phyloP scores from a whole-genome alignment of 2,113 vertebrate genomes.

The Glareola pratincola region DNA sequence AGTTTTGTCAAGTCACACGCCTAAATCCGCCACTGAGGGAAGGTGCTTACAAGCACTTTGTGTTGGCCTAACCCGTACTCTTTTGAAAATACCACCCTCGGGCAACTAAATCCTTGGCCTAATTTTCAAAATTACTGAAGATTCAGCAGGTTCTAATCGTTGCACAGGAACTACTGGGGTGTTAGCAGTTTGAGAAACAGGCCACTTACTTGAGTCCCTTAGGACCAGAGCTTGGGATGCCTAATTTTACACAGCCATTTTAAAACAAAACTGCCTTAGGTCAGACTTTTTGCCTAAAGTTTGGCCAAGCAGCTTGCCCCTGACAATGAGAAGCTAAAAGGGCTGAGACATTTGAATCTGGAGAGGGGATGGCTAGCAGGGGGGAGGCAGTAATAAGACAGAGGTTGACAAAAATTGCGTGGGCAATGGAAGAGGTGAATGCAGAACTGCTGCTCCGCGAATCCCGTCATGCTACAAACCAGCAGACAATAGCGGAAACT shows the following conservation, averaged over 20 bases:
- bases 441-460: neutral
- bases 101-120: slow-evolving; percentile 17
- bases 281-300: neutral
- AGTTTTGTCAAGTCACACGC: neutral
- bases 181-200: slow-evolving; percentile 8
- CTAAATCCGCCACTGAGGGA: neutral
- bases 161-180: neutral
- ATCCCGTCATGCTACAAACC: neutral
- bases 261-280: neutral
- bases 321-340: neutral
- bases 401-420: neutral
- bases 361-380: neutral
- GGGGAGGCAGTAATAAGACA: neutral
- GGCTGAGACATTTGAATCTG: neutral
- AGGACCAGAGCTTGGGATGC: neutral
- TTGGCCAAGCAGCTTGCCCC: neutral
- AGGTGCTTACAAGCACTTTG: neutral
- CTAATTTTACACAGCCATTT: slow-evolving; percentile 3
- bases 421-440: neutral
- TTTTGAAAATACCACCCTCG: slow-evolving; percentile 16
- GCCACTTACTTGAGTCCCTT: neutral
- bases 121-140: slow-evolving; percentile 47
- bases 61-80: neutral
- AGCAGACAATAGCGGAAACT: neutral
- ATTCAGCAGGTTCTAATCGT: slow-evolving; percentile 33